These are phyloP conservation scores for Chondrilla cf. caribensis DNA, from an alignment of 37 sponge, comb jelly and placozoan genomes.

Conservation along the genomic window DNA sequence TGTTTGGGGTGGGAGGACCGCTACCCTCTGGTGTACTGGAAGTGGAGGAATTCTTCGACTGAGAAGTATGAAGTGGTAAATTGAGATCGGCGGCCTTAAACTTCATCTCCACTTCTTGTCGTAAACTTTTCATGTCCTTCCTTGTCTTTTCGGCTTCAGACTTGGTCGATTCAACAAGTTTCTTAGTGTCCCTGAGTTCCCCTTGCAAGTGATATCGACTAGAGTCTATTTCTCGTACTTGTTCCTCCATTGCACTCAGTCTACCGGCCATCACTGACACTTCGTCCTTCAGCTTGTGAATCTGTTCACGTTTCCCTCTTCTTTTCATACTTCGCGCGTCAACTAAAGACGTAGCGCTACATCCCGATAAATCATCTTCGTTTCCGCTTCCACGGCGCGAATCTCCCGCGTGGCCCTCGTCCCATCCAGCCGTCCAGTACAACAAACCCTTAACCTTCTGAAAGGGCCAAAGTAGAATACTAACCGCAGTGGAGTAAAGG, in stretches of 20 bases:
- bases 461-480: background rate
- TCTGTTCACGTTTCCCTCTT: background rate
- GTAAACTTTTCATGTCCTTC: background rate
- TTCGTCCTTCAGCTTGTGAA: background rate
- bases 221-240: background rate
- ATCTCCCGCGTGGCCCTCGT: too few species aligned
- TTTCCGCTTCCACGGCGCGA: background rate
- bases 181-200: background rate
- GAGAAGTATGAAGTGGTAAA: background rate
- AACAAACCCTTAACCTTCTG: background rate
- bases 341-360: background rate
- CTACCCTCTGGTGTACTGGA: slow-evolving; percentile 19
- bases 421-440: background rate
- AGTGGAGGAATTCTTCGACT: background rate
- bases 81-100: background rate
- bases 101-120: background rate
- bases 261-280: background rate
- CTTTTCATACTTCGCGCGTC: background rate
- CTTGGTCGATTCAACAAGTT: background rate
- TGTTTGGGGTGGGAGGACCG: slow-evolving; percentile 1
- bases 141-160: slow-evolving; percentile 7
- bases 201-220: background rate
- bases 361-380: background rate
- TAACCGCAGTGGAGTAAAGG: background rate
- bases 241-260: background rate